Evolutionary conservation across 1,140 invertebrate species (phyloP).

Genomic region (Medauroidea extradentata): DNA sequence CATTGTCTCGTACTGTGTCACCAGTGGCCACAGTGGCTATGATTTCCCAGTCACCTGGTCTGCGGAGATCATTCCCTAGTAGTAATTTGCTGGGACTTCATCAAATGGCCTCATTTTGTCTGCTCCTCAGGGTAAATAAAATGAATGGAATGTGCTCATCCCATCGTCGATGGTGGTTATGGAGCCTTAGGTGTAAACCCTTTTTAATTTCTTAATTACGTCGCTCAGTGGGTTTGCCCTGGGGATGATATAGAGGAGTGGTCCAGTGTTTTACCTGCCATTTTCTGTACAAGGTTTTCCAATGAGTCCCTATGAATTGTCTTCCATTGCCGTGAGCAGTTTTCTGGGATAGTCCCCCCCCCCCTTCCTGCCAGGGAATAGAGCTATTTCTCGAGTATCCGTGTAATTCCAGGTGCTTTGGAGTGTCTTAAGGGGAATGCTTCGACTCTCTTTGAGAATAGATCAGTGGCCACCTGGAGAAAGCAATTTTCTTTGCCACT

Average conservation of each 20-base stretch:
- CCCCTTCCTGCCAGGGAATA: too few relatives aligned
- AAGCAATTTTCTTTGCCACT: conserved; percentile 13
- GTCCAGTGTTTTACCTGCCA: conserved; percentile 22
- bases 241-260: conserved; percentile 29
- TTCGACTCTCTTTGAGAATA: conserved; percentile 26
- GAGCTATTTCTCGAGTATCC: conserved; percentile 22
- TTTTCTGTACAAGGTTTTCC: conserved; percentile 3
- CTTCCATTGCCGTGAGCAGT: conserved; percentile 28
- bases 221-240: conserved; percentile 29
- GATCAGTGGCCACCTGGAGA: conserved; percentile 22
- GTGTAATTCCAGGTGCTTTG: conserved; percentile 12
- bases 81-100: conserved; percentile 15
- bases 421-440: conserved; percentile 20
- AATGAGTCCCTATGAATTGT: conserved; percentile 20
- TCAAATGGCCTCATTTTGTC: conserved; percentile 22
- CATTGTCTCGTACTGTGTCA: too few relatives aligned
- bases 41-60: conserved; percentile 3
- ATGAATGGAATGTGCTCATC: conserved; percentile 14
- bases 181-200: conserved; percentile 16
- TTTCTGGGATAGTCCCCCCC: conserved; percentile 25
- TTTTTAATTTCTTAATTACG: conserved; percentile 29
- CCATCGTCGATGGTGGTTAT: not conserved
- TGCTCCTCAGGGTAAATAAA: conserved; percentile 16
- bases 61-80: conserved; percentile 4
- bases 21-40: too few relatives aligned